Evolutionary conservation across 2,113 vertebrate genomes (phyloP).

Genomic region (Psilopogon haemacephalus): DNA sequence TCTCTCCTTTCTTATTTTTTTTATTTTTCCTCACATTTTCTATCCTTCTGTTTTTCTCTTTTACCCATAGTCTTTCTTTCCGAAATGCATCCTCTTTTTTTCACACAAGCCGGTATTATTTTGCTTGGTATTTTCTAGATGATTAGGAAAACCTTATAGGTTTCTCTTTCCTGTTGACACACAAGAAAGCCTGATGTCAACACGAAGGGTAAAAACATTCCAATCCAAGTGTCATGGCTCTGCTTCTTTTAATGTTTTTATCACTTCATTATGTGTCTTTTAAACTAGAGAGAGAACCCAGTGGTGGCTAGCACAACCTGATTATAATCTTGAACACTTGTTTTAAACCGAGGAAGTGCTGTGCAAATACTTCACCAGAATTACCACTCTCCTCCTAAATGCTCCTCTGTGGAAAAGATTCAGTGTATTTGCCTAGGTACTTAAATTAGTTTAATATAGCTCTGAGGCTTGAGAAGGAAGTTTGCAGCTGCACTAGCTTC

Average conservation of each 20-base stretch:
- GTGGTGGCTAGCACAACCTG: neutral
- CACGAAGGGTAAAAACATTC: neutral
- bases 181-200: neutral
- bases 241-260: neutral
- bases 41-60: too few relatives aligned
- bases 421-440: neutral
- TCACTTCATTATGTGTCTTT: neutral
- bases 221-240: neutral
- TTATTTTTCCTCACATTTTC: neutral
- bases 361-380: neutral
- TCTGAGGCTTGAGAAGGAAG: neutral
- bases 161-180: neutral
- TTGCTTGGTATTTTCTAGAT: neutral
- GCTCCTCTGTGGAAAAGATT: neutral
- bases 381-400: neutral
- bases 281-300: neutral
- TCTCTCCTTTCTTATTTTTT: accelerated
- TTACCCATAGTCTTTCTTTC: too few relatives aligned
- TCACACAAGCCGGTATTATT: neutral
- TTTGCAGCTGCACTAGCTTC: constrained; percentile 17
- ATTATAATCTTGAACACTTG: neutral
- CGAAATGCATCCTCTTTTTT: neutral
- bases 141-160: neutral
- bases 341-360: neutral
- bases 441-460: neutral